phyloP scores from a whole-genome alignment of 1,140 invertebrate genomes.

The Odontomachus brunneus region DNA sequence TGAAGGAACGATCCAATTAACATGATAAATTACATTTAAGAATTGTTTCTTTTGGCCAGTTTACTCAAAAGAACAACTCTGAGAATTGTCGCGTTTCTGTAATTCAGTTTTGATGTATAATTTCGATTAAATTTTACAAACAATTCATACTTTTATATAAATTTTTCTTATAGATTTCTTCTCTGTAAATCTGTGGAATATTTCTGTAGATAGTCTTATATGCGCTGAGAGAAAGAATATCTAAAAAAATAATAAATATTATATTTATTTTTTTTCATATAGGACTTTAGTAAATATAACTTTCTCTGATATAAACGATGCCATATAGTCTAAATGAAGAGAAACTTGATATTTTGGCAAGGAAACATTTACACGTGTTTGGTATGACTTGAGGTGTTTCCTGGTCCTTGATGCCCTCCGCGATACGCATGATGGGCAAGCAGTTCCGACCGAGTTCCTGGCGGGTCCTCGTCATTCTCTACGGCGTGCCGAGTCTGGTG shows the following conservation, averaged over 20 bases:
- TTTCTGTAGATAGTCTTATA: not conserved
- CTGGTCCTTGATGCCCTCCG: slow-evolving; percentile 74
- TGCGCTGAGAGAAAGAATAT: too few relatives aligned
- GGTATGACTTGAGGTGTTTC: slow-evolving; percentile 65
- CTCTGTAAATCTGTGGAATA: not conserved
- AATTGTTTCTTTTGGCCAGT: slow-evolving; percentile 3
- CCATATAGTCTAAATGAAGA: too few relatives aligned
- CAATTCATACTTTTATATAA: too few relatives aligned
- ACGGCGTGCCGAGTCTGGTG: slow-evolving; percentile 70
- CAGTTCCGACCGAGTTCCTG: slow-evolving; percentile 77
- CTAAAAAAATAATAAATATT: too few relatives aligned
- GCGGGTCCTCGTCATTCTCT: slow-evolving; percentile 72
- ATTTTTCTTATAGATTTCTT: too few relatives aligned
- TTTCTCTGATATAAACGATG: not conserved
- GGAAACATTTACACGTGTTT: not conserved
- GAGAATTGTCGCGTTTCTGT: not conserved
- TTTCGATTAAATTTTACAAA: too few relatives aligned
- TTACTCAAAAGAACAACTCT: slow-evolving; percentile 9
- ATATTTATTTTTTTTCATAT: too few relatives aligned
- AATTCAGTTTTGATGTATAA: too few relatives aligned
- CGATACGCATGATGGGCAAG: slow-evolving; percentile 64
- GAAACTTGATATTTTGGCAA: too few relatives aligned
- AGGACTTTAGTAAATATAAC: not conserved
- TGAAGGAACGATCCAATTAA: not conserved
- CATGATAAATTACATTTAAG: not conserved